These are phyloP conservation scores for Manacus vitellinus DNA, from an alignment of 2,113 vertebrate genomes.

Conservation along the genomic window DNA sequence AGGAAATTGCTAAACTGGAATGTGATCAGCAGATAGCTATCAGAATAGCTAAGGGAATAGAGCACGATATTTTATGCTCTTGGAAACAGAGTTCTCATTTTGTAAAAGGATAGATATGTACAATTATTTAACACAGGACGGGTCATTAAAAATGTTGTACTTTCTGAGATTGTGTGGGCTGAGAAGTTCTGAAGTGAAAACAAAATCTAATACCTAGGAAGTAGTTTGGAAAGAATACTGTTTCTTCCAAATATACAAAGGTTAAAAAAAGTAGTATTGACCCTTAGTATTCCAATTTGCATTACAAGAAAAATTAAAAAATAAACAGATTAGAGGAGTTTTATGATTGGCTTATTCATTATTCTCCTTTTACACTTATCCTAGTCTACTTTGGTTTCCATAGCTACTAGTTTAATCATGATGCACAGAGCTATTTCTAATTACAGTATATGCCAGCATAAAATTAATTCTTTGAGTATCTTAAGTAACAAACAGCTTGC, in stretches of 20 bases:
- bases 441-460: slow-evolving; percentile 80
- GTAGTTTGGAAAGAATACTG: background rate
- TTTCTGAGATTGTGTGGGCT: slow-evolving; percentile 8
- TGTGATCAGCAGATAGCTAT: background rate
- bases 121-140: slow-evolving; percentile 6
- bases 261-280: background rate
- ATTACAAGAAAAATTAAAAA: slow-evolving; percentile 49
- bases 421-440: slow-evolving; percentile 79
- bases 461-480: slow-evolving; percentile 79
- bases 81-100: background rate
- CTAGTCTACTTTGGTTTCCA: slow-evolving; percentile 75
- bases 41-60: background rate
- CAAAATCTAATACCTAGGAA: background rate
- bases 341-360: slow-evolving; percentile 59
- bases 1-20: background rate
- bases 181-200: slow-evolving; percentile 28
- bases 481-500: slow-evolving; percentile 74
- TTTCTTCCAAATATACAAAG: background rate
- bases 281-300: slow-evolving; percentile 12
- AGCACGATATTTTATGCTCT: background rate
- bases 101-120: background rate
- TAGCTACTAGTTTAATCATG: slow-evolving; percentile 81
- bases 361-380: slow-evolving; percentile 66
- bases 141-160: background rate
- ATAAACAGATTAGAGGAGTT: slow-evolving; percentile 61